Conservation (phyloP, 2,888 invertebrate genomes). For the Sphaeridia pumilis region DNA sequence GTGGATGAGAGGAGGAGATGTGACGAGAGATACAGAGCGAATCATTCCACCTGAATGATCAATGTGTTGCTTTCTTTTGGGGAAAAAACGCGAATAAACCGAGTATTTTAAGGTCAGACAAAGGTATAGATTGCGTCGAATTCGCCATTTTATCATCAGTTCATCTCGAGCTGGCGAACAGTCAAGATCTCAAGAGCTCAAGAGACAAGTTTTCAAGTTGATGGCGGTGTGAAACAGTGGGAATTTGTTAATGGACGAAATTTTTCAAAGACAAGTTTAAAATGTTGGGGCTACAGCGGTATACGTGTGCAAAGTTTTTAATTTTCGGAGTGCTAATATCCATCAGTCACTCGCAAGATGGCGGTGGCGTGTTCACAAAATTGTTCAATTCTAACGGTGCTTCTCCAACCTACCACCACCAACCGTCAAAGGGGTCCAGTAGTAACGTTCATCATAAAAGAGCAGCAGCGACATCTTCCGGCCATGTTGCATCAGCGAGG, state of each 20-base stretch:
- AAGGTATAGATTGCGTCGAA: slow-evolving; percentile 10
- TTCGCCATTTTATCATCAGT: background rate
- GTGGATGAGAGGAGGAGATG: too few species aligned
- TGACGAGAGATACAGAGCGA: too few species aligned
- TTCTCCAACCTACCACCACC: too few species aligned
- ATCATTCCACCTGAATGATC: too few species aligned
- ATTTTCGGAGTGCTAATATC: background rate
- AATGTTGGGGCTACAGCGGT: background rate
- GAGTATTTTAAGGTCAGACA: slow-evolving; percentile 15
- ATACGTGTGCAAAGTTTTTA: background rate
- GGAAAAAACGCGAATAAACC: slow-evolving; percentile 8
- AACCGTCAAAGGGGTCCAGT: too few species aligned
- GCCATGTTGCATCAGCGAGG: background rate
- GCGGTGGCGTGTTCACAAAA: background rate
- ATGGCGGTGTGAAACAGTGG: background rate
- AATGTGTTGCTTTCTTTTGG: background rate
- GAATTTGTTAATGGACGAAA: background rate
- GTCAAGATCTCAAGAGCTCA: too few species aligned
- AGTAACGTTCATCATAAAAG: too few species aligned
- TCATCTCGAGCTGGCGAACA: background rate
- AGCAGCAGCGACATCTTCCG: too few species aligned
- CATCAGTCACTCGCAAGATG: background rate
- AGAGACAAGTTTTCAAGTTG: background rate
- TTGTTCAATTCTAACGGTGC: too few species aligned
- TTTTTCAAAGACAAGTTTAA: background rate